These are phyloP conservation scores for Trichogramma pretiosum DNA, from an alignment of 1,140 invertebrate species.

Conservation along the genomic window DNA sequence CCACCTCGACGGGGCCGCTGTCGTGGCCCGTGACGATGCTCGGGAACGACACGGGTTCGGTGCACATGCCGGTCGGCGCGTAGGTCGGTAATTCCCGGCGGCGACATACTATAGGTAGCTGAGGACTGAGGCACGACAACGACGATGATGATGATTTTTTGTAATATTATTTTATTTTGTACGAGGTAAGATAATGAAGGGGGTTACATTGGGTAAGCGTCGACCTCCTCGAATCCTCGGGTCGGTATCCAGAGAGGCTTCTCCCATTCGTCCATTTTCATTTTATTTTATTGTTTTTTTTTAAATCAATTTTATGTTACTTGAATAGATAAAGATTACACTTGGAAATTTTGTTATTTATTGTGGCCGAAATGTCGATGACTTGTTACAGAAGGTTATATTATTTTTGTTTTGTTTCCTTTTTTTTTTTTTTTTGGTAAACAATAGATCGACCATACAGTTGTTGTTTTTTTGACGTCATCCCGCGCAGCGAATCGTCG, in stretches of 20 bases:
- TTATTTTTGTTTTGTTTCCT: too few relatives aligned
- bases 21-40: slow-evolving; percentile 72
- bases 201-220: not conserved
- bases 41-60: slow-evolving; percentile 64
- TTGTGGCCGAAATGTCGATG: too few relatives aligned
- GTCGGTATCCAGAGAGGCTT: slow-evolving; percentile 71
- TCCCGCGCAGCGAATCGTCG: slow-evolving; percentile 2
- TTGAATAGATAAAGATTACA: too few relatives aligned
- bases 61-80: slow-evolving; percentile 57
- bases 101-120: slow-evolving; percentile 60
- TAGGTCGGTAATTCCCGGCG: slow-evolving; percentile 63
- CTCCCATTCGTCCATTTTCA: too few relatives aligned
- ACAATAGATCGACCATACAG: too few relatives aligned
- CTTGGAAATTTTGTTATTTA: too few relatives aligned
- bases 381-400: not conserved
- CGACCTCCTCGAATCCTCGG: slow-evolving; percentile 54
- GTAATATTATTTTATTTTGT: not conserved
- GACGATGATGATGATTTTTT: not conserved
- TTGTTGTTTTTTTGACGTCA: too few relatives aligned
- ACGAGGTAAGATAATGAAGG: not conserved
- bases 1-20: slow-evolving; percentile 69
- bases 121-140: slow-evolving; percentile 43
- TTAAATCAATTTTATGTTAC: not conserved
- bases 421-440: too few relatives aligned
- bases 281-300: too few relatives aligned